Conservation (phyloP, 2,888 invertebrate species). For the Cremastinae sp. region DNA sequence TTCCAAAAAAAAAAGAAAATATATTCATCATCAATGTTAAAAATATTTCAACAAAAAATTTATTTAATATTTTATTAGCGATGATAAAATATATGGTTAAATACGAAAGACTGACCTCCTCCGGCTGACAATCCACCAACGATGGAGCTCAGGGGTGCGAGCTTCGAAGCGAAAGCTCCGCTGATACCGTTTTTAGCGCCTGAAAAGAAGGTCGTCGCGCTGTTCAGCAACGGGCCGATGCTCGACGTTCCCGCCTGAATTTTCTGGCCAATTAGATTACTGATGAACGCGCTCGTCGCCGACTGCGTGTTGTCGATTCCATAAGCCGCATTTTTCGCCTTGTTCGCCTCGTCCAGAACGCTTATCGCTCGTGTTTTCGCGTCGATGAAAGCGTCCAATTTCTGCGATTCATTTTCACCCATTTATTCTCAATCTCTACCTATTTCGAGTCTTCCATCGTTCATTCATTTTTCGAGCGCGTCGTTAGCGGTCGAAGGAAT, state of each 20-base stretch:
- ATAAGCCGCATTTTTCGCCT: slow-evolving; percentile 88
- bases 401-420: slow-evolving; percentile 81
- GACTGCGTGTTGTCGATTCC: slow-evolving; percentile 86
- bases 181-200: slow-evolving; percentile 71
- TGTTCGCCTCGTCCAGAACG: slow-evolving; percentile 87
- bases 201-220: slow-evolving; percentile 83
- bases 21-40: too few species aligned
- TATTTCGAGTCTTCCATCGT: background rate
- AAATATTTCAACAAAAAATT: slow-evolving; percentile 5
- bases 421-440: background rate
- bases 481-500: slow-evolving; percentile 11
- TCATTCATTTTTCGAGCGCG: background rate
- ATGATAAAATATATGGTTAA: too few species aligned
- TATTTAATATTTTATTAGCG: background rate
- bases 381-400: slow-evolving; percentile 91
- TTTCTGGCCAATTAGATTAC: slow-evolving; percentile 86
- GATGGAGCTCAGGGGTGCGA: slow-evolving; percentile 80
- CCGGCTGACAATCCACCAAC: slow-evolving; percentile 84
- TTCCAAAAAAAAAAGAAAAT: too few species aligned
- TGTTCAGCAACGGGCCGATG: slow-evolving; percentile 83
- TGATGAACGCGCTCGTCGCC: slow-evolving; percentile 83
- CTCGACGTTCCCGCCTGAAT: slow-evolving; percentile 85
- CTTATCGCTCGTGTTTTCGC: slow-evolving; percentile 88
- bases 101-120: slow-evolving; percentile 45
- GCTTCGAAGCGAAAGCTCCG: slow-evolving; percentile 73